phyloP scores from a whole-genome alignment of 53 echinoderm and acorn worm species.

The Zoroaster sp. region DNA sequence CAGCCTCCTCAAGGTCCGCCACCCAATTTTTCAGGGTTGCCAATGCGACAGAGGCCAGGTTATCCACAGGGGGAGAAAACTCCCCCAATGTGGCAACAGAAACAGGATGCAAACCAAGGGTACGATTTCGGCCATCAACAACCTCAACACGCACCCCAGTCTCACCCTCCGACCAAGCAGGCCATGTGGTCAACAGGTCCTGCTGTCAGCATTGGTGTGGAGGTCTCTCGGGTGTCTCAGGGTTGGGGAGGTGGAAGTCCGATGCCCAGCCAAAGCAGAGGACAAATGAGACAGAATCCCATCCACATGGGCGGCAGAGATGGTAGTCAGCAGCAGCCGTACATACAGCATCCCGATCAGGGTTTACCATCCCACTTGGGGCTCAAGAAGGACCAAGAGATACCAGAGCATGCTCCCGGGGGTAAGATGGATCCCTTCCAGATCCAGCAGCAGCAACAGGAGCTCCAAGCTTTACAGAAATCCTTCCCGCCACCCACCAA shows the following conservation, averaged over 20 bases:
- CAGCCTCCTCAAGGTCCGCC: conserved; percentile 53
- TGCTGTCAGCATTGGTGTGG: neutral
- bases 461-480: conserved; percentile 20
- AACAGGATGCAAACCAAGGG: neutral
- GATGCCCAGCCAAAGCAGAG: conserved; percentile 21
- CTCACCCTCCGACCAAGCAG: neutral
- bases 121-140: conserved; percentile 28
- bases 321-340: neutral
- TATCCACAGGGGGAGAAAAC: conserved; percentile 15
- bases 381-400: neutral
- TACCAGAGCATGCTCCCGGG: neutral
- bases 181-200: conserved; percentile 16
- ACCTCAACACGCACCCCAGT: neutral
- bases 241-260: conserved; percentile 17
- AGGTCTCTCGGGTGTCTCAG: neutral
- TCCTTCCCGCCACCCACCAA: neutral
- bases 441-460: conserved; percentile 46
- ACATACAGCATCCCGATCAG: conserved; percentile 12
- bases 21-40: conserved; percentile 26
- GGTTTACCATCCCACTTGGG: neutral
- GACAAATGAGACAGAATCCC: conserved; percentile 8
- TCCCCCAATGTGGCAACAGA: neutral
- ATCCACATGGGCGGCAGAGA: conserved; percentile 14
- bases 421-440: neutral
- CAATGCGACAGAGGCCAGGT: neutral